Conservation (phyloP, 2,797 vertebrate genomes). For the Coregonus suidteri region DNA sequence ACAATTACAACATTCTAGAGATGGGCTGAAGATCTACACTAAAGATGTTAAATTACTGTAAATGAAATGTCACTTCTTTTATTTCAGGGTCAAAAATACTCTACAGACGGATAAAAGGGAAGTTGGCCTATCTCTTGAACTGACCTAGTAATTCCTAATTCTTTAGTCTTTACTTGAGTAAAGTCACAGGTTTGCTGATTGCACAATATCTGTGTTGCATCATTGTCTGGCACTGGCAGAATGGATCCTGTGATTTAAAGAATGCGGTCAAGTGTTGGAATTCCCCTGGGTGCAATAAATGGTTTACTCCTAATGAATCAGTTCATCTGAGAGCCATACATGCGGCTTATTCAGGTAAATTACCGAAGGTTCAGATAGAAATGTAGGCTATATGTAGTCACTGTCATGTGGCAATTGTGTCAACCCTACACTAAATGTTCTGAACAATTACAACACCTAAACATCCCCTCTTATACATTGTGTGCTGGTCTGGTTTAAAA, state of each 20-base stretch:
- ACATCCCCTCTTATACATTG: too few species aligned
- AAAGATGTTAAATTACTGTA: background rate
- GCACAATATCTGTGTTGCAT: slow-evolving; percentile 15
- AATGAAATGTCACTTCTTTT: background rate
- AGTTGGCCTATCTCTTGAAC: background rate
- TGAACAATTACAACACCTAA: too few species aligned
- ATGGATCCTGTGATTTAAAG: background rate
- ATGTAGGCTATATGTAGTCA: too few species aligned
- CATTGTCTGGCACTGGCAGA: background rate
- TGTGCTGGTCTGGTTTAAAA: too few species aligned
- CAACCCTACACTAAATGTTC: too few species aligned
- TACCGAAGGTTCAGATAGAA: background rate
- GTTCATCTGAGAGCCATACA: background rate
- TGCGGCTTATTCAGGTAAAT: background rate
- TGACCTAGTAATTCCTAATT: background rate
- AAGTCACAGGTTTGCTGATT: slow-evolving; percentile 2
- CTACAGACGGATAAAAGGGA: background rate
- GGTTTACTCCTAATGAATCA: background rate
- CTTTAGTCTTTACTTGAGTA: background rate
- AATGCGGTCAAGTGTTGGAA: background rate
- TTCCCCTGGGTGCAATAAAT: background rate
- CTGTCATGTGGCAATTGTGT: too few species aligned
- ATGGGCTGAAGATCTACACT: background rate
- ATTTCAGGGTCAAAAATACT: background rate
- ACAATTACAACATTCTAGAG: background rate